phyloP scores from a whole-genome alignment of 2,797 vertebrate species.

The Cyclura pinguis region DNA sequence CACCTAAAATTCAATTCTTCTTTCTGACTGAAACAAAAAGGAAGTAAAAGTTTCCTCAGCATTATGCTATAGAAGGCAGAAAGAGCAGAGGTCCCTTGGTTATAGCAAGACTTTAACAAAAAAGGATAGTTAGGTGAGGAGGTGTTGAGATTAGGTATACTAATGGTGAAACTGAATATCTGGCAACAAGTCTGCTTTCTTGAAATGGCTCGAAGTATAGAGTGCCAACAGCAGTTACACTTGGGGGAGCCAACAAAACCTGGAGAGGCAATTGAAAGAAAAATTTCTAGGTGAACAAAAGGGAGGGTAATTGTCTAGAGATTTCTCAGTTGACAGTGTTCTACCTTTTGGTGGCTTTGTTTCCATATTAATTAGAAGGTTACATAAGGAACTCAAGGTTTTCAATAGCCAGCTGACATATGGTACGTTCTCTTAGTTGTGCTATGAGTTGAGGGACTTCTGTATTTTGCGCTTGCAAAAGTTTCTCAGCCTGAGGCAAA shows the following conservation, averaged over 20 bases:
- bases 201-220: neutral
- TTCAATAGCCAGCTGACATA: neutral
- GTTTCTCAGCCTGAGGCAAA: neutral
- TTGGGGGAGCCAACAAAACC: neutral
- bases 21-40: neutral
- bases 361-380: neutral
- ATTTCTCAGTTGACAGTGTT: neutral
- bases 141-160: neutral
- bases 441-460: neutral
- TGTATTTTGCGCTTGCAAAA: neutral
- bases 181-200: neutral
- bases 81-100: neutral
- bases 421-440: neutral
- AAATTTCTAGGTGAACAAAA: neutral
- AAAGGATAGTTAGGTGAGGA: neutral
- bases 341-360: neutral
- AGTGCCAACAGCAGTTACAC: neutral
- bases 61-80: neutral
- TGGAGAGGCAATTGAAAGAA: neutral
- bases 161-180: neutral
- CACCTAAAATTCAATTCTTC: neutral
- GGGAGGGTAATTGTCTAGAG: neutral
- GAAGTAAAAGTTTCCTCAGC: neutral
- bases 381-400: neutral
- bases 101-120: neutral